These are phyloP conservation scores for Puntigrus tetrazona DNA, from an alignment of 2,113 vertebrate species.

Conservation along the genomic window DNA sequence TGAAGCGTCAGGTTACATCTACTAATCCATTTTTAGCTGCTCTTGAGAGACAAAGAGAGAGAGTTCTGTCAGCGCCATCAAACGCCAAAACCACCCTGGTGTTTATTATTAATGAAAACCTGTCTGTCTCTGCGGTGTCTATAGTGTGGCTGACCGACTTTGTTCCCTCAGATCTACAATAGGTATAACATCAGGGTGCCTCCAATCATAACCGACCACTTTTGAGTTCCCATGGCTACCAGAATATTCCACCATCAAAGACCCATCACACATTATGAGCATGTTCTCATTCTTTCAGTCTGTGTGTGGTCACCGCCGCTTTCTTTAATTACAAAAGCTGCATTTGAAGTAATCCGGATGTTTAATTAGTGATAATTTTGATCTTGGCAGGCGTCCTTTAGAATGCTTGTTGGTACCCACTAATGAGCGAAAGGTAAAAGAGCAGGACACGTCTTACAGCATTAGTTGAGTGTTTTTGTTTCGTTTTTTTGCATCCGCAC, in stretches of 20 bases:
- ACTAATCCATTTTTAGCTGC: conserved; percentile 13
- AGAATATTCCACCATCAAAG: conserved; percentile 31
- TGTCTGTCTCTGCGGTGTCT: neutral
- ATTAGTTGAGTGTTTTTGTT: neutral
- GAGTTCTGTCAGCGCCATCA: neutral
- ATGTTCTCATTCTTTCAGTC: neutral
- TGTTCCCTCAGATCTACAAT: conserved; percentile 36
- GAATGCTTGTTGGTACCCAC: neutral
- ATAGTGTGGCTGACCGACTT: conserved; percentile 12
- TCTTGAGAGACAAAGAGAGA: neutral
- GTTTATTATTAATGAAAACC: conserved; percentile 34
- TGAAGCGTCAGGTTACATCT: neutral
- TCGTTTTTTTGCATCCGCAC: neutral
- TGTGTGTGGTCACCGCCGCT: neutral
- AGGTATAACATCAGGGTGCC: conserved; percentile 33
- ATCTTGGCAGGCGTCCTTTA: conserved; percentile 23
- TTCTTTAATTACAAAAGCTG: conserved; percentile 8
- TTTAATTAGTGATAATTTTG: conserved; percentile 38
- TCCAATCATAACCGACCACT: conserved; percentile 34
- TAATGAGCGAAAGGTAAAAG: conserved; percentile 36
- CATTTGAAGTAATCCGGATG: conserved; percentile 30
- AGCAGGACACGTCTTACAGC: neutral
- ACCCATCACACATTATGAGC: conserved; percentile 19
- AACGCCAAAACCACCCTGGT: conserved; percentile 1
- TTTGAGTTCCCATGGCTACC: conserved; percentile 45